These are phyloP conservation scores for Cheilosia scutellata DNA, from an alignment of 2,888 invertebrate species.

Conservation along the genomic window DNA sequence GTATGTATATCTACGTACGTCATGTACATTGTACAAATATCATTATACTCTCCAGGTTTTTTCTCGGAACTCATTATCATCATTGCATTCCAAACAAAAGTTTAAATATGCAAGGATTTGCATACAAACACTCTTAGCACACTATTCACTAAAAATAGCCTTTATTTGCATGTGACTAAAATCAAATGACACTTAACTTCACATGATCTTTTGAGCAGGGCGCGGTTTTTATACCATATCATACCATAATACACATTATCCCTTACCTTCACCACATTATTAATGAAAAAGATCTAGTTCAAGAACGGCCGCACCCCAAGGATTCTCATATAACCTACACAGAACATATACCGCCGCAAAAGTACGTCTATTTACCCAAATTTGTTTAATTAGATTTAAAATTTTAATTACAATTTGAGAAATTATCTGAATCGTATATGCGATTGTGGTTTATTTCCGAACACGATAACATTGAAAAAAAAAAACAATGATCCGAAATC, in stretches of 20 bases:
- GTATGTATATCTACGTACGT: too few species aligned
- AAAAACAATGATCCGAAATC: conserved; percentile 32
- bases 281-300: conserved; percentile 33
- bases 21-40: too few species aligned
- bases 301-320: conserved; percentile 46
- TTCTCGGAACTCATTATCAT: too few species aligned
- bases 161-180: conserved; percentile 26
- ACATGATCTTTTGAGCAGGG: not conserved
- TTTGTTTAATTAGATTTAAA: conserved; percentile 64
- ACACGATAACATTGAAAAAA: conserved; percentile 51
- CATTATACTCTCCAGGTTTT: too few species aligned
- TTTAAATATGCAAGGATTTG: conserved; percentile 1
- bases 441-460: conserved; percentile 13
- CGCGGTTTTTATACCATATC: not conserved
- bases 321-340: conserved; percentile 32
- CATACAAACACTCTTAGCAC: not conserved
- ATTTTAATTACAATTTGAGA: conserved; percentile 65
- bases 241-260: not conserved
- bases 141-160: conserved; percentile 14
- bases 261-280: conserved; percentile 7
- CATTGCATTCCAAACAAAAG: not conserved
- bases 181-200: conserved; percentile 9
- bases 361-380: conserved; percentile 43
- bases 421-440: conserved; percentile 7
- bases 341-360: not conserved